These are phyloP conservation scores for Sinodicranocentrus sp. DNA, from an alignment of 2,888 invertebrate species.

Conservation along the genomic window DNA sequence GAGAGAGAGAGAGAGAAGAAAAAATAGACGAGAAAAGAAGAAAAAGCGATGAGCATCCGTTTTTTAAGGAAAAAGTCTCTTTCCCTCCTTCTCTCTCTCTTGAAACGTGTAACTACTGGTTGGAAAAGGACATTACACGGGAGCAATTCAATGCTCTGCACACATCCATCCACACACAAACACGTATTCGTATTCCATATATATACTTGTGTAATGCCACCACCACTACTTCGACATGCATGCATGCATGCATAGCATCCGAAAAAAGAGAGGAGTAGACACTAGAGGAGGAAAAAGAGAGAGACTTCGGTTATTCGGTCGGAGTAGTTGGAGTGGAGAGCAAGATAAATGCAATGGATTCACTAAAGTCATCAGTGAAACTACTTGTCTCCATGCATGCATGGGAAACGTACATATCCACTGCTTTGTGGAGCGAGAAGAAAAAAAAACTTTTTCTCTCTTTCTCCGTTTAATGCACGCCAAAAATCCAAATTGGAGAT, in stretches of 20 bases:
- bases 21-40: constrained; percentile 36
- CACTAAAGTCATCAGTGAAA: constrained; percentile 67
- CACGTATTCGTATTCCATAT: constrained; percentile 48
- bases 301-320: constrained; percentile 65
- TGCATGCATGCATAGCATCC: constrained; percentile 54
- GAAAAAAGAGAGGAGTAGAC: constrained; percentile 34
- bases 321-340: constrained; percentile 67
- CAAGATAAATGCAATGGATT: constrained; percentile 67
- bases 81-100: constrained; percentile 37
- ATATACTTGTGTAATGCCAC: neutral
- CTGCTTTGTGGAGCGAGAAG: constrained; percentile 63
- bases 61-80: constrained; percentile 43
- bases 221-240: constrained; percentile 53
- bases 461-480: neutral
- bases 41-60: constrained; percentile 65
- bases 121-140: constrained; percentile 63
- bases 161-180: constrained; percentile 34
- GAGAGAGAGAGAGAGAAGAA: constrained; percentile 17
- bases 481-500: constrained; percentile 40
- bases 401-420: constrained; percentile 63
- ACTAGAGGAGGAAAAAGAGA: neutral
- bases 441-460: constrained; percentile 34
- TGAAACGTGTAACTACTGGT: constrained; percentile 62
- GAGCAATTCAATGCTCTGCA: constrained; percentile 45
- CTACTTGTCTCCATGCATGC: constrained; percentile 65